phyloP scores from a whole-genome alignment of 2,797 vertebrate species.

The Anguilla obscura region DNA sequence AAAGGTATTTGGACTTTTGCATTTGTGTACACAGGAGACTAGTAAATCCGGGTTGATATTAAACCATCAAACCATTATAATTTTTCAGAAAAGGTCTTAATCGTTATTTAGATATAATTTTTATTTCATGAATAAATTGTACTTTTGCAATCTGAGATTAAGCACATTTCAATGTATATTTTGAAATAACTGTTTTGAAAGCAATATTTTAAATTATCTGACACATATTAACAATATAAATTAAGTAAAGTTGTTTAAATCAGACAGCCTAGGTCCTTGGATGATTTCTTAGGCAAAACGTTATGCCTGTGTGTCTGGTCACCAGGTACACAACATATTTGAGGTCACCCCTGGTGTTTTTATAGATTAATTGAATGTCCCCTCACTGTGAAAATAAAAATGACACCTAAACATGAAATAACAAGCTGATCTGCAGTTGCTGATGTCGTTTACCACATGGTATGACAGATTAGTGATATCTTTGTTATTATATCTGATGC shows the following conservation, averaged over 20 bases:
- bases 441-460: not conserved
- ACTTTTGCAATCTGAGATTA: not conserved
- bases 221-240: not conserved
- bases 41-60: not conserved
- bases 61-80: not conserved
- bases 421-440: slow-evolving; percentile 32
- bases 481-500: not conserved
- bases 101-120: not conserved
- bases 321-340: not conserved
- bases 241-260: not conserved
- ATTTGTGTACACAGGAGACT: not conserved
- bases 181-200: not conserved
- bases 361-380: slow-evolving; percentile 47
- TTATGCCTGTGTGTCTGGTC: not conserved
- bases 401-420: slow-evolving; percentile 38
- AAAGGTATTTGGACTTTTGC: not conserved
- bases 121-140: not conserved
- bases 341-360: slow-evolving; percentile 39
- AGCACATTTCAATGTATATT: not conserved
- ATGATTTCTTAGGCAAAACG: not conserved
- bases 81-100: not conserved
- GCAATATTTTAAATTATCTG: not conserved
- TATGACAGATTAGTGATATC: not conserved
- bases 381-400: slow-evolving; percentile 34
- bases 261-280: not conserved